phyloP scores from a whole-genome alignment of 2,113 vertebrate genomes.

The Mormoops blainvillei region DNA sequence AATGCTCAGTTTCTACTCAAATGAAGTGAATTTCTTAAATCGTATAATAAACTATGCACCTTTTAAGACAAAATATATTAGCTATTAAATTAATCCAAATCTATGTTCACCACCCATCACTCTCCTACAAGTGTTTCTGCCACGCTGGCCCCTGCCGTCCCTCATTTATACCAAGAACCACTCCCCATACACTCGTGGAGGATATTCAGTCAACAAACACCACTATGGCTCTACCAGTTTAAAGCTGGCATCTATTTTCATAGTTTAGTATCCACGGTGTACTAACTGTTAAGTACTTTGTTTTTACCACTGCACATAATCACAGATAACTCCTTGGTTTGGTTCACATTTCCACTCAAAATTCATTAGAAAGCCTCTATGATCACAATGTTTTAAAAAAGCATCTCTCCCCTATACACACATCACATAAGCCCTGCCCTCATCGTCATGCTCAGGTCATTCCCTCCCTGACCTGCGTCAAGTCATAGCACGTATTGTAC shows the following conservation, averaged over 20 bases:
- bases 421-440: background rate
- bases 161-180: background rate
- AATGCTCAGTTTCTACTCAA: background rate
- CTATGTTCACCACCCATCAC: background rate
- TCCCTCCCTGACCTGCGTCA: background rate
- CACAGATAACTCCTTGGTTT: background rate
- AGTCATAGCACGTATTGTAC: background rate
- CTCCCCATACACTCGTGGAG: background rate
- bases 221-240: background rate
- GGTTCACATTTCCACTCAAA: background rate
- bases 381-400: background rate
- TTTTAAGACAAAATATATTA: background rate
- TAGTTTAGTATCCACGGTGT: background rate
- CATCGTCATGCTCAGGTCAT: background rate
- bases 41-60: background rate
- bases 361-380: background rate
- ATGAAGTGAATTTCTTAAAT: constrained; percentile 1
- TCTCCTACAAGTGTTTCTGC: background rate
- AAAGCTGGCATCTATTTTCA: background rate
- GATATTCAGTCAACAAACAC: background rate
- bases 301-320: background rate
- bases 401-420: background rate
- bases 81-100: background rate
- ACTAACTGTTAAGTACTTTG: background rate
- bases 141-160: background rate